Evolutionary conservation across 2,797 vertebrate genomes (phyloP), one percentile per base, ranked within the genome.

Genomic region (Streptopelia turtur): DNA sequence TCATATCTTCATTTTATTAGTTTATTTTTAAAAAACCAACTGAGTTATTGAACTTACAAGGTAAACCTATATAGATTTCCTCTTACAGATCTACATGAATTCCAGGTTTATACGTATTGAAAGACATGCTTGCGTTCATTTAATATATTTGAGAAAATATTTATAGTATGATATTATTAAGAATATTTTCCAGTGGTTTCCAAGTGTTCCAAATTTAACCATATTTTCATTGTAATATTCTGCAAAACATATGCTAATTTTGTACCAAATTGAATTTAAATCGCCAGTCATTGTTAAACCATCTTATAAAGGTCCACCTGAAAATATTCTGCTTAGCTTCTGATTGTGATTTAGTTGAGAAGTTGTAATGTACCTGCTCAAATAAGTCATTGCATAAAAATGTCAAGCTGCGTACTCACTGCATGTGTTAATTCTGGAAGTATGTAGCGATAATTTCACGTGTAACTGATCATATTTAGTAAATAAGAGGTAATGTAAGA

Each of bases 11-110:
- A 2, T 16, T 21, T 28, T 15, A 3, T 41, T 20, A 49, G 9
- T 16, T 1, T 20, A 16, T 31, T 4, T 21, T 28, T n/a, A 35
- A 23, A 33, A 28, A 41, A 1, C 4, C 25, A 4, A 23, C 33
- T 61, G 14, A 53, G 18, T 55, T 70, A 33, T 1, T 88, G 6
- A 50, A 76, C 6, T 68, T 69, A 16, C 0, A 81, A 3, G 5
- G 16, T 83, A 92, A 71, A 72, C 68, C 6, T 75, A 0, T 71
- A 10, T 47, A 25, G 6, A 5, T 88, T 87, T 87, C 11, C 7
- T 83, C 21, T 20, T 2, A 9, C 4, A n/a, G 30, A 72, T 21
- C 21, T 35, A 37, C 14, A 37, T 78, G 16, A 78, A 78, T 71
- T 88, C 7, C 23, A 60, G 8, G 37, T 47, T 77, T 74, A 22